Evolutionary conservation across 2,113 vertebrate species (phyloP), one percentile per base, ranked within the genome.

Genomic region (Malurus cyaneus): DNA sequence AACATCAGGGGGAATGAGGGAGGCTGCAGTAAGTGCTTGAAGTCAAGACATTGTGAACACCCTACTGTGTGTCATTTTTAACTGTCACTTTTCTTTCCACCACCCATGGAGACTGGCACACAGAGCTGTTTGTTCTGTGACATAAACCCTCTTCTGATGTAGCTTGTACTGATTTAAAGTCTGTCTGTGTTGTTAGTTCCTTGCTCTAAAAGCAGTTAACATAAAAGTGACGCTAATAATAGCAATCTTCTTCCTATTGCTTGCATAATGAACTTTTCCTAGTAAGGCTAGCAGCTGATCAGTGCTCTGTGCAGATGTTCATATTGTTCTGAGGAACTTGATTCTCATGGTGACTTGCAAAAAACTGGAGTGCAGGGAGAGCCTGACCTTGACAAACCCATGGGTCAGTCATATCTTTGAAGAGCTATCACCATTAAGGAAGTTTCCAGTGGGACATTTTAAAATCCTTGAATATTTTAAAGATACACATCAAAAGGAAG

Each of bases 291-390:
- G 85, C 16, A 64, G 84, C 86, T 91, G 61, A 47, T 41, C 23
- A 41, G 32, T 71, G 41, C 61, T 39, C 34, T 59, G 15, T 86
- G 61, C 64, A 80, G 60, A 62, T 80, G 50, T 54, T 79, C 5
- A 0, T 34, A 29, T 64, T 70, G 31, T 88, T 34, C 57, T 83
- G 73, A 87, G 32, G 82, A 79, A 52, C 17, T 71, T 84, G 12
- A 81, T 69, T 88, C 49, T 96, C 88, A 86, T 8, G 8, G 20
- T 96, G 92, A 94, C 78, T 93, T 96, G 76, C 54, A 88, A 70
- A 84, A 72, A 80, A 3, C 8, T 36, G 60, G 18, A 80, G 19
- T 18, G 52, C 53, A 36, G 42, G 42, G 77, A 66, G 82, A 52
- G 41, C 20, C 21, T 73, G 72, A 56, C 5, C 10, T 21, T 12